Conservation (phyloP, 2,797 vertebrate genomes). For the Sebastes jordani region DNA sequence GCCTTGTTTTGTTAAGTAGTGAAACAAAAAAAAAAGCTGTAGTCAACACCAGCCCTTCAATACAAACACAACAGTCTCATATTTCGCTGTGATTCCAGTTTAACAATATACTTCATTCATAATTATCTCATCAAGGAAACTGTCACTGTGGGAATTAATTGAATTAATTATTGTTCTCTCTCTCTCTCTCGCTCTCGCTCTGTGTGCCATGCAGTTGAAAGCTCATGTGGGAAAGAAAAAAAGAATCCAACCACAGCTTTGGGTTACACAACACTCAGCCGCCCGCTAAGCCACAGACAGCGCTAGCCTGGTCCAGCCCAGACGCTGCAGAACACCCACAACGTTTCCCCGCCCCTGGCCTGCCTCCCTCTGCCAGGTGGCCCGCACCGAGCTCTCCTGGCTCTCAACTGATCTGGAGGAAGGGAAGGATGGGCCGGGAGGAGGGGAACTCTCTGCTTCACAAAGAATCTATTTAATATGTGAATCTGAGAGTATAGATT, state of each 20-base stretch:
- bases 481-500: background rate
- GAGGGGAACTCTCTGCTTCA: background rate
- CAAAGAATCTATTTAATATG: background rate
- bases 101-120: conserved; percentile 10
- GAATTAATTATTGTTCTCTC: conserved; percentile 42
- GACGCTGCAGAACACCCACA: conserved; percentile 69
- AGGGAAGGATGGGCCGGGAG: background rate
- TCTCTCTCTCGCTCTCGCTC: background rate
- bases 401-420: background rate
- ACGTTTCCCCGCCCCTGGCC: conserved; percentile 29
- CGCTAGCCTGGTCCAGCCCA: conserved; percentile 49
- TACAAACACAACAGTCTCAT: background rate
- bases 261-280: conserved; percentile 68
- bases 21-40: background rate
- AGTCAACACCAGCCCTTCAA: background rate
- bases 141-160: conserved; percentile 62
- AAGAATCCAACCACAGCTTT: conserved; percentile 53
- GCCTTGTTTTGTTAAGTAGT: background rate
- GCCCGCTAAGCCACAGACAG: conserved; percentile 44
- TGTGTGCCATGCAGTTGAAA: conserved; percentile 52
- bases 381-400: background rate
- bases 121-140: conserved; percentile 32
- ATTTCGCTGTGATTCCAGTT: background rate
- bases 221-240: conserved; percentile 51
- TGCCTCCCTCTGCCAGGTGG: conserved; percentile 45